Conservation (phyloP, 2,797 vertebrate species). For the Spinus olivaceus region DNA sequence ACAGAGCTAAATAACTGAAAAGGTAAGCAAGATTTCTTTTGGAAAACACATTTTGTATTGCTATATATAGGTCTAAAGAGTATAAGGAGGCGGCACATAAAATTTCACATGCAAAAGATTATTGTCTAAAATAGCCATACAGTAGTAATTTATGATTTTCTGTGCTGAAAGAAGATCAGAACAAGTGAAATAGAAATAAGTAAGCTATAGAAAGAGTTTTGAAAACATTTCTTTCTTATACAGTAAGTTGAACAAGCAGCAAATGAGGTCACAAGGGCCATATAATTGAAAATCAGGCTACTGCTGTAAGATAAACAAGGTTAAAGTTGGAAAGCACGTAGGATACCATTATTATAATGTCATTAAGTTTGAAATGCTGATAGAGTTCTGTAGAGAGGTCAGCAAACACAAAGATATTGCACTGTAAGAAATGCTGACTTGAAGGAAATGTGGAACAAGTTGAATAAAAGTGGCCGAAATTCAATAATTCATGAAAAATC, state of each 20-base stretch:
- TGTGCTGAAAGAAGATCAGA: not conserved
- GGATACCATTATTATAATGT: conserved; percentile 31
- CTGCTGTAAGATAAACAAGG: conserved; percentile 28
- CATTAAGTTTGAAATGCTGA: conserved; percentile 46
- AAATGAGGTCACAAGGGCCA: conserved; percentile 31
- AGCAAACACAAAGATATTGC: conserved; percentile 44
- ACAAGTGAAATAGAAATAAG: not conserved
- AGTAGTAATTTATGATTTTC: not conserved
- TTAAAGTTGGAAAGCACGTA: conserved; percentile 9
- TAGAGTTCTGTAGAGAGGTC: conserved; percentile 27
- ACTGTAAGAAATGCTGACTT: conserved; percentile 48
- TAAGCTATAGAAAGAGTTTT: not conserved
- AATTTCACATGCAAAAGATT: not conserved
- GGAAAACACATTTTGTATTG: not conserved
- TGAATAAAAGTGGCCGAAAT: conserved; percentile 31
- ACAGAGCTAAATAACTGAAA: not conserved
- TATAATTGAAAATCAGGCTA: conserved; percentile 26
- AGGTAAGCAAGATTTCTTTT: not conserved
- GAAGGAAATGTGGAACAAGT: conserved; percentile 29
- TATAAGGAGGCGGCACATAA: not conserved
- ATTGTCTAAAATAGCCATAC: not conserved
- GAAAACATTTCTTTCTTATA: not conserved
- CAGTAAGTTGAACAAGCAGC: not conserved
- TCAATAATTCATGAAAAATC: conserved; percentile 63
- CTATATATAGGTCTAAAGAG: not conserved